Base-by-base conservation (phyloP, 2,888 invertebrate genomes). In the Eristalis intricaria region DNA sequence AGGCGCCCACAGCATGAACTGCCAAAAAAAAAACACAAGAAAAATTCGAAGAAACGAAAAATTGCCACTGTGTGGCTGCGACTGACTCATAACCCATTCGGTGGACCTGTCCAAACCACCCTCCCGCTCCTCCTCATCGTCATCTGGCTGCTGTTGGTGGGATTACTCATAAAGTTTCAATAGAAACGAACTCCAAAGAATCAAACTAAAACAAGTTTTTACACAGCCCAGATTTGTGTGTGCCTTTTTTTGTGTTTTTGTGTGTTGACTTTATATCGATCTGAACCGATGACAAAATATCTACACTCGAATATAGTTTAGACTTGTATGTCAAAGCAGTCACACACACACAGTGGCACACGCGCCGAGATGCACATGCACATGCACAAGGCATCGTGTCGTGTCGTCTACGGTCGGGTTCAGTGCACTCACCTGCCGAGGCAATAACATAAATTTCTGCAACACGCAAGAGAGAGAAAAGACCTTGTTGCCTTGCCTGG, bases 391-490 rank as follows among this genome's bases (percentile, higher is more conserved):
- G 23, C 32, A 23, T 22, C 60, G 60, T 11, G 26, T 60, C 23
- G n/a, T 68, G 63, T 75, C 74, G 23, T 73, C 64, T 32, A 32
- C 32, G 32, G 71, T 60, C 29, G 87, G 83, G 88, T 88, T 88
- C 88, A 88, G 56, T 88, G 88, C 88, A 88, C 88, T 88, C 84
- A 88, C 88, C 88, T 88, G 84, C 77, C 84, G 80, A 84, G 88
- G 88, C 60, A 80, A 81, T 84, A 88, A 70, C 58, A 80, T 77
- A 80, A 32, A 81, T 84, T 80, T 81, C 69, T 84, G 88, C 80
- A 84, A 84, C 88, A 88, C 84, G 84, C 88, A 84, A 88, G 69
- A 64, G 70, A 60, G 60, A 60, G 60, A 60, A 29, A 60, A 88
- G 84, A 88, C 88, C 88, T 88, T 88, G 84, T 80, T 88, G 50